These are phyloP conservation scores for Thunnus thynnus DNA, from an alignment of 2,113 vertebrate genomes.

Conservation along the genomic window DNA sequence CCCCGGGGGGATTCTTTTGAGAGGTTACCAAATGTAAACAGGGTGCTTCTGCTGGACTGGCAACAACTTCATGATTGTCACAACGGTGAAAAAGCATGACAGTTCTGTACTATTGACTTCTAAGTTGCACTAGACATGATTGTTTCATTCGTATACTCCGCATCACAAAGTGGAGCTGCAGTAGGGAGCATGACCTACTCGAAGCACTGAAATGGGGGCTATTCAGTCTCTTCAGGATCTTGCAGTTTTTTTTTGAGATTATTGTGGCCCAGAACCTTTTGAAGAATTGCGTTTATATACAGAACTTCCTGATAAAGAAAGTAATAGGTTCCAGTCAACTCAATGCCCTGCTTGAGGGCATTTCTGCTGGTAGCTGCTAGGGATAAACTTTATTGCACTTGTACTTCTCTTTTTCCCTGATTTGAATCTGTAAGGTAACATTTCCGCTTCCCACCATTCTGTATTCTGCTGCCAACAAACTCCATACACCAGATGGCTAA, in stretches of 20 bases:
- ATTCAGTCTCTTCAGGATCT: not conserved
- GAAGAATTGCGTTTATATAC: no score
- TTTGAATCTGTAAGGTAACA: not conserved
- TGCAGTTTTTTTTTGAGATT: not conserved
- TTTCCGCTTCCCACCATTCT: not conserved
- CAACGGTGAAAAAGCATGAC: not conserved
- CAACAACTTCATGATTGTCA: conserved; percentile 1
- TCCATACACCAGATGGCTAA: not conserved
- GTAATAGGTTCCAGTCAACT: no score
- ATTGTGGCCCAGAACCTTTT: no score
- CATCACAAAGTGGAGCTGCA: not conserved
- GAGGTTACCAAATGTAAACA: conserved; percentile 22
- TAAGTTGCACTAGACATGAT: not conserved
- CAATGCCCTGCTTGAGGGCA: no score
- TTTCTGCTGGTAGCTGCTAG: not conserved
- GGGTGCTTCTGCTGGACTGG: not conserved
- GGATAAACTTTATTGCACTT: no score
- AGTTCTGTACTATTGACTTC: conserved; percentile 4
- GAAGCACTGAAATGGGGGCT: not conserved
- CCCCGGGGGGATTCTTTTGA: not conserved
- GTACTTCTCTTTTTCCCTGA: not conserved
- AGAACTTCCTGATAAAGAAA: no score
- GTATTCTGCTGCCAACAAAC: not conserved
- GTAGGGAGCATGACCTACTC: not conserved
- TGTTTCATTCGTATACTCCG: not conserved